Evolutionary conservation across 2,797 vertebrate species (phyloP).

Genomic region (Phaenicophaeus curvirostris): DNA sequence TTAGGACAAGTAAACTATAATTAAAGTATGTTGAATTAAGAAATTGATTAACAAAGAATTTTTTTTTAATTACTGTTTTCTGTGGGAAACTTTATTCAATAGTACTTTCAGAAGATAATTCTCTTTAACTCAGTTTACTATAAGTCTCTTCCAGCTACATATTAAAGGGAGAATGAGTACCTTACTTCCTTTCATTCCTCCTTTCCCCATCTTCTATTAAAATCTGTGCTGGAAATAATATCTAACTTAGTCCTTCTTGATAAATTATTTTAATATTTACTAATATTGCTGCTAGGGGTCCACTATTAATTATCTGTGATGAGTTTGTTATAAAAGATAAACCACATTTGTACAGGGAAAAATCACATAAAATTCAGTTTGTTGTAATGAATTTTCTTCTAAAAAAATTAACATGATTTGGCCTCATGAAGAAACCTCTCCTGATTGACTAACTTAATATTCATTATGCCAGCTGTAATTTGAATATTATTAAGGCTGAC

Average conservation of each 20-base stretch:
- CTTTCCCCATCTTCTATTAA: neutral
- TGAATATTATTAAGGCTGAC: conserved; percentile 58
- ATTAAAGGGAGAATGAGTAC: neutral
- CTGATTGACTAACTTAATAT: conserved; percentile 31
- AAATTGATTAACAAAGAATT: neutral
- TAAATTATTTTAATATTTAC: neutral
- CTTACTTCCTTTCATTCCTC: neutral
- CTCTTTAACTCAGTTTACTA: neutral
- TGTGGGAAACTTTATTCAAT: neutral
- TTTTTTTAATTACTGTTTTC: neutral
- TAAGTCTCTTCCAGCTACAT: neutral
- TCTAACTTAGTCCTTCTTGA: neutral
- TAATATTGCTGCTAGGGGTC: neutral
- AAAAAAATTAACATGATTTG: neutral
- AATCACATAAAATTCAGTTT: neutral
- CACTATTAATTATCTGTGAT: neutral
- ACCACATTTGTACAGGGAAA: neutral
- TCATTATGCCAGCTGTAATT: neutral
- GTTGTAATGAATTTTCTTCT: neutral
- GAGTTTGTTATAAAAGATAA: neutral
- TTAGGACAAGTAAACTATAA: neutral
- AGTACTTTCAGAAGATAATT: neutral
- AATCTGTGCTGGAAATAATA: neutral
- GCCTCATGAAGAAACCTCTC: neutral
- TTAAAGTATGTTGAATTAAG: neutral